phyloP scores from a whole-genome alignment of 2,888 invertebrate species.

The Eurytoma adleriae region DNA sequence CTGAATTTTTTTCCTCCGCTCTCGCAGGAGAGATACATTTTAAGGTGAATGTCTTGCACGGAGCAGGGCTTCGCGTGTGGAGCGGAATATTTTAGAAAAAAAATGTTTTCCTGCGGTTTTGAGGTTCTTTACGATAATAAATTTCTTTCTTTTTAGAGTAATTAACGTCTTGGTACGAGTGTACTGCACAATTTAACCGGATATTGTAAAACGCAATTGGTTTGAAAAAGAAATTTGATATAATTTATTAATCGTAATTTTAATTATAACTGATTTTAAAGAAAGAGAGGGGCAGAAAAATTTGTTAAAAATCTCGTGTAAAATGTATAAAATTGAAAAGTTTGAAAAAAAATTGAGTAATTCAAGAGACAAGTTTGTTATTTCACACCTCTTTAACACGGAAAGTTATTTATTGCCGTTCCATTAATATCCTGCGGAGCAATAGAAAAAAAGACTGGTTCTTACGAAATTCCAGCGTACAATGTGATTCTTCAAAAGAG shows the following conservation, averaged over 20 bases:
- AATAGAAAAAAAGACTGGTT: conserved; percentile 13
- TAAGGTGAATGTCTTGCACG: conserved; percentile 22
- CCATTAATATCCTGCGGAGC: conserved; percentile 32
- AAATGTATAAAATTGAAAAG: conserved; percentile 31
- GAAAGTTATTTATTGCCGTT: conserved; percentile 50
- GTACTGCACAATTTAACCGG: too few relatives aligned
- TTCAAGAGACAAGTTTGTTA: conserved; percentile 25
- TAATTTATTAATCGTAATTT: too few relatives aligned
- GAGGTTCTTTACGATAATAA: too few relatives aligned
- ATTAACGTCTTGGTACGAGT: too few relatives aligned
- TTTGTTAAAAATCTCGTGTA: neutral
- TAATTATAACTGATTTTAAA: too few relatives aligned
- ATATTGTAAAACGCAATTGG: too few relatives aligned
- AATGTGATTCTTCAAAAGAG: conserved; percentile 34
- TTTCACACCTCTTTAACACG: conserved; percentile 50
- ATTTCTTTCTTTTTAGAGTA: too few relatives aligned
- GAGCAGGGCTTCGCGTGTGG: too few relatives aligned
- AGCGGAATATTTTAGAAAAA: too few relatives aligned
- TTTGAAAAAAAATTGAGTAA: conserved; percentile 10
- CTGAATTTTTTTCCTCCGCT: neutral
- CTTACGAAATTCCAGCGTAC: conserved; percentile 37
- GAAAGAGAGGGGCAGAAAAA: too few relatives aligned
- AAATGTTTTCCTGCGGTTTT: too few relatives aligned
- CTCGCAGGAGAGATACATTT: conserved; percentile 34
- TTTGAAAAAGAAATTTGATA: too few relatives aligned